Base-by-base conservation (phyloP, 2,888 invertebrate species). In the Trissonchulus latispiculum region DNA sequence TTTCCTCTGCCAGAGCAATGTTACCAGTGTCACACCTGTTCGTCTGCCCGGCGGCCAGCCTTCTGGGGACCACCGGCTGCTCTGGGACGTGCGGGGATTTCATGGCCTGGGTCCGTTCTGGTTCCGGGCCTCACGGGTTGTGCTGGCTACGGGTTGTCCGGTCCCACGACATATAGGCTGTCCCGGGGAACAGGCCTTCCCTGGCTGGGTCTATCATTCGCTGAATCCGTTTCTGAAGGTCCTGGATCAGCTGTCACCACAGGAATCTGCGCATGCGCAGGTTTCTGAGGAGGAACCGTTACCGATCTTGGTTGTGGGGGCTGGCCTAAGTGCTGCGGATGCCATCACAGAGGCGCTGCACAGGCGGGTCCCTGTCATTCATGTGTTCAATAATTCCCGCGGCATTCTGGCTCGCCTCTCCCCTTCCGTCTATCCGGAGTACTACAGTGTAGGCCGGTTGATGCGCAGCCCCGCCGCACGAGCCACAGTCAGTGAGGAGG, bases 241-340 rank as follows among this genome's bases (percentile, higher is more conserved):
- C 36, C 74, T 75, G 29, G 68, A 72, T 68, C 31, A 68, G 8
- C 15, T 62, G 15, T n/a, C n/a, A n/a, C n/a, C n/a, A n/a, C 32
- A 32, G 35, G 15, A 35, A 35, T 2, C 3, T 15, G 32, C 35
- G 2, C 29, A 35, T 15, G 3, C 68, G 35, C 64, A 62, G n/a
- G 64, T 62, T 8, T 3, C 64, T 15, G 64, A 29, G 64, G 64
- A n/a, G n/a, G 8, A 76, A 76, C n/a, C n/a, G n/a, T 88, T 88
- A 77, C 88, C 90, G 0, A 89, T 92, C 61, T 83, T 94, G 75
- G 87, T 95, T 31, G 89, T 95, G 72, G 95, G 95, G 0, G 92
- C 92, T 0, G 95, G 95, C 1, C 87, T 48, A 23, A 48, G 48
- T 80, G 93, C 94, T 0, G 94, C 94, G 0, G 95, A 95, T 85